Evolutionary conservation across 2,113 vertebrate species (phyloP).

Genomic region (Ictidomys tridecemlineatus): DNA sequence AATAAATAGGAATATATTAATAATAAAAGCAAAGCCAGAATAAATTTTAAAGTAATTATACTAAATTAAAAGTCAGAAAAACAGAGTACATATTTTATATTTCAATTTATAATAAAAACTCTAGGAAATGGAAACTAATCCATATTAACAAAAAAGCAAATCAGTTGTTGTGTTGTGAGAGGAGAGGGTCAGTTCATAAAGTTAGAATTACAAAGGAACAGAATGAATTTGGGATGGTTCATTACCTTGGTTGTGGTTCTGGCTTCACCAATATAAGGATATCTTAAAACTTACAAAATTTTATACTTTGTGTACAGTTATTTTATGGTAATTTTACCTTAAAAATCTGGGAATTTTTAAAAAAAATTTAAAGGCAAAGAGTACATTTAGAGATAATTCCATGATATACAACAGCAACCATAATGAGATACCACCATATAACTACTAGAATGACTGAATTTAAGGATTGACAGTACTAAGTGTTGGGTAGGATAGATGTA

Average conservation of each 20-base stretch:
- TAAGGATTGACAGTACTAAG: not conserved
- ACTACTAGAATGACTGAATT: not conserved
- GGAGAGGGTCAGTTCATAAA: not conserved
- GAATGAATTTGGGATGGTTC: not conserved
- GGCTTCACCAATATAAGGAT: not conserved
- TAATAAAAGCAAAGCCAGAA: not conserved
- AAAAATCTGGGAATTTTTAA: not conserved
- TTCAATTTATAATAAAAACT: too few relatives aligned
- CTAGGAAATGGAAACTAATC: not conserved
- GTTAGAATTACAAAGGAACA: not conserved
- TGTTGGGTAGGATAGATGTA: too few relatives aligned
- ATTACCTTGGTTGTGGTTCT: not conserved
- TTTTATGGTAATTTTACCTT: not conserved
- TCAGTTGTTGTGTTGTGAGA: not conserved
- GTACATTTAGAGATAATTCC: not conserved
- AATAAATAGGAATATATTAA: not conserved
- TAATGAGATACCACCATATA: too few relatives aligned
- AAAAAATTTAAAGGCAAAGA: not conserved
- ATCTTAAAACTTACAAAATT: not conserved
- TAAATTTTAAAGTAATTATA: not conserved
- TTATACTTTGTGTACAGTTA: not conserved
- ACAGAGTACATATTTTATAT: too few relatives aligned
- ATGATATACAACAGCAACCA: not conserved
- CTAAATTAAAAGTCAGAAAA: not conserved
- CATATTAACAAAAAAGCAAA: not conserved